Conservation (phyloP, 2,113 vertebrate species). For the Paramisgurnus dabryanus region DNA sequence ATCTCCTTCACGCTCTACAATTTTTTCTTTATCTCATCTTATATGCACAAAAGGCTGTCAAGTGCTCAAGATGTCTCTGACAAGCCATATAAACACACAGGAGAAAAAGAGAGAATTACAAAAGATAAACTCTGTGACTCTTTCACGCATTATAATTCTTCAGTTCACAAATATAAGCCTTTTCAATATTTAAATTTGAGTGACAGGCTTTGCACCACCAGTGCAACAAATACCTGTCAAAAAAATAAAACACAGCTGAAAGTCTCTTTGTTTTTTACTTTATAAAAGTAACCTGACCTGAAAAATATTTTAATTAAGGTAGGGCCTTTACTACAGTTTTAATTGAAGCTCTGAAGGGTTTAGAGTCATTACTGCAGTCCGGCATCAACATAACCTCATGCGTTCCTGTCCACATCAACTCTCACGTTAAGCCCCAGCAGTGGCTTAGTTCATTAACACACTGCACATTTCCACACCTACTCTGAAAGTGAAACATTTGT, state of each 20-base stretch:
- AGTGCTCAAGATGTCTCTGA: neutral
- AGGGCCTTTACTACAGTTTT: neutral
- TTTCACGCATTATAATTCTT: constrained; percentile 9
- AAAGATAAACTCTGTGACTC: neutral
- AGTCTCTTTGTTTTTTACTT: too few species aligned
- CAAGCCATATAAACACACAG: neutral
- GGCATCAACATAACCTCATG: too few species aligned
- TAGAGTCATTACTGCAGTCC: too few species aligned
- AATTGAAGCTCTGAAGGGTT: too few species aligned
- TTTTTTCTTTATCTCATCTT: neutral
- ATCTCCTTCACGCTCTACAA: neutral
- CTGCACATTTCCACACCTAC: too few species aligned
- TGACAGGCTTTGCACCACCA: neutral
- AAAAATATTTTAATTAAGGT: neutral
- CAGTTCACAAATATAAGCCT: neutral
- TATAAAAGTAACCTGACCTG: neutral
- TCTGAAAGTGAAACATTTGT: too few species aligned
- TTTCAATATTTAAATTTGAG: too few species aligned
- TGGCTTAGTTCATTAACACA: too few species aligned
- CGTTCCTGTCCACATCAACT: too few species aligned
- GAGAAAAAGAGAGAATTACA: neutral
- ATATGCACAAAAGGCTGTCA: constrained; percentile 7
- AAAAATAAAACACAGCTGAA: too few species aligned
- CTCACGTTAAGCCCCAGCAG: too few species aligned
- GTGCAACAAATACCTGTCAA: too few species aligned